phyloP scores from a whole-genome alignment of 2,888 invertebrate species.

The Melieria crassipennis region DNA sequence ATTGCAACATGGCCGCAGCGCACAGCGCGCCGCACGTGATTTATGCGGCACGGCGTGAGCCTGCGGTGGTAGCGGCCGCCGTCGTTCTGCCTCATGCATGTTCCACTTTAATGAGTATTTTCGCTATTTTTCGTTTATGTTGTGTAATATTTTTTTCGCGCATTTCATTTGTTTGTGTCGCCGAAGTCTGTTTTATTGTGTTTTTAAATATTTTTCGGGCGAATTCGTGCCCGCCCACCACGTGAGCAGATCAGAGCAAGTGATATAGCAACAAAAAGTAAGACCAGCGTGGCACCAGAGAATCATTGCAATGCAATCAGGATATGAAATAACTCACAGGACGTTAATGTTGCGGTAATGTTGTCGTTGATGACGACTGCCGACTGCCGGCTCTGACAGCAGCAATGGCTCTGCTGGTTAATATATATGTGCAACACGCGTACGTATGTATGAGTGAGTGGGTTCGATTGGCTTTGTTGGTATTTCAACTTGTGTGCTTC shows the following conservation, averaged over 20 bases:
- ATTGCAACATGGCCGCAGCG: too few species aligned
- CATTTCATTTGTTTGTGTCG: too few species aligned
- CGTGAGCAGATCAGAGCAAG: too few species aligned
- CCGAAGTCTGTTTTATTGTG: too few species aligned
- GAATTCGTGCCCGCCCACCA: too few species aligned
- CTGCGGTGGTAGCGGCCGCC: background rate
- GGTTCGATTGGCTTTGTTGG: too few species aligned
- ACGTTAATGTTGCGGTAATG: conserved; percentile 22
- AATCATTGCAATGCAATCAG: conserved; percentile 20
- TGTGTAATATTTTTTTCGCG: too few species aligned
- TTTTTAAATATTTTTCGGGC: too few species aligned
- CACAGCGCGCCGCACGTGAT: conserved; percentile 14
- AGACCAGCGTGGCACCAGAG: too few species aligned
- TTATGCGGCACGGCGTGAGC: conserved; percentile 6
- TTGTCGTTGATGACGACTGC: conserved; percentile 17
- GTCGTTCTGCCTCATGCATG: conserved; percentile 20
- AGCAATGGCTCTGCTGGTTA: background rate
- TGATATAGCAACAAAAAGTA: too few species aligned
- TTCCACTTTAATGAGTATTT: conserved; percentile 25
- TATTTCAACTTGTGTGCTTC: too few species aligned
- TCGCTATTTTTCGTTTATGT: background rate
- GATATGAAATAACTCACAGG: conserved; percentile 23
- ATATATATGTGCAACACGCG: background rate
- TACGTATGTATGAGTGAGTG: background rate
- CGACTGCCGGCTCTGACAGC: background rate